Evolutionary conservation across 2,113 vertebrate species (phyloP).

Genomic region (Centropus bengalensis): DNA sequence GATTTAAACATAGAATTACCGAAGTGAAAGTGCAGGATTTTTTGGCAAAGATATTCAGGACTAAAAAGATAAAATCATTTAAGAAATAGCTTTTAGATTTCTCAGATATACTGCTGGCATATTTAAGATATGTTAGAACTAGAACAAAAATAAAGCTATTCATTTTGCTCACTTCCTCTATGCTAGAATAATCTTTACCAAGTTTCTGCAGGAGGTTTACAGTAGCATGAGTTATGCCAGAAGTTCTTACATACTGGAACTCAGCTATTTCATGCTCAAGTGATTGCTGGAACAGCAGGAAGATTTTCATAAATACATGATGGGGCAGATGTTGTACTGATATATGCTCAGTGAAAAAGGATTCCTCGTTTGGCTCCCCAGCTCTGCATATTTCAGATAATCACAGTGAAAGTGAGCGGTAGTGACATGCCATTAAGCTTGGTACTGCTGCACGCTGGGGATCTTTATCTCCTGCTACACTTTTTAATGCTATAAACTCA

Average conservation of each 20-base stretch:
- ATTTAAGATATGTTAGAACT: neutral
- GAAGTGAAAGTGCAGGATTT: neutral
- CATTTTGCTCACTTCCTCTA: neutral
- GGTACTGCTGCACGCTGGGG: slow-evolving; percentile 9
- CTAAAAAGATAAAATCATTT: neutral
- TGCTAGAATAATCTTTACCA: neutral
- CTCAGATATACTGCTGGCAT: neutral
- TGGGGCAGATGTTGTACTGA: slow-evolving; percentile 13
- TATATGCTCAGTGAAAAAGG: neutral
- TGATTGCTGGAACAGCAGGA: slow-evolving; percentile 21
- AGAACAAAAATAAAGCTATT: neutral
- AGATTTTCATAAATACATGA: slow-evolving; percentile 7
- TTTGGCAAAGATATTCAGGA: neutral
- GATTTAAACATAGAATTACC: neutral
- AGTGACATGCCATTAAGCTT: neutral
- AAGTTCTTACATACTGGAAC: neutral
- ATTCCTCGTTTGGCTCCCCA: neutral
- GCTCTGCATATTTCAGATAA: slow-evolving; percentile 20
- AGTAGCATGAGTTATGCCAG: neutral
- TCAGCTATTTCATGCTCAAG: slow-evolving; percentile 17
- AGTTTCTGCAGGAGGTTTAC: neutral
- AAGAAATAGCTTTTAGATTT: neutral
- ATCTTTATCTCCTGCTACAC: slow-evolving; percentile 5
- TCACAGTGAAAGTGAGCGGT: neutral
- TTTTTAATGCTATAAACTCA: neutral